Evolutionary conservation across 2,888 invertebrate genomes (phyloP), one percentile per base, ranked within the genome.

Genomic region (Ophion slaviceki): DNA sequence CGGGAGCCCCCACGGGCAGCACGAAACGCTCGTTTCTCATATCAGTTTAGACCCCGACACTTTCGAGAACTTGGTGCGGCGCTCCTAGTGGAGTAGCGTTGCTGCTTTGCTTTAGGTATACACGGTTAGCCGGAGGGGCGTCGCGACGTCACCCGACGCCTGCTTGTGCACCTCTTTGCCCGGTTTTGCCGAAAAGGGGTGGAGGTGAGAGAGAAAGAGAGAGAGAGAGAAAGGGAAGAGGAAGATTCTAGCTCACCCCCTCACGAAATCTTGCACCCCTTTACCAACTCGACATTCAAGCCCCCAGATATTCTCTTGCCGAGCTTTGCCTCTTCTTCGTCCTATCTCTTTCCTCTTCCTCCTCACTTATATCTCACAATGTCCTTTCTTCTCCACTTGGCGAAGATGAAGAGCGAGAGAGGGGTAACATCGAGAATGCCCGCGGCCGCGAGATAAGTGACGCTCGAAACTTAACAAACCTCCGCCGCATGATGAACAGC

Each of bases 11-110:
- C 89, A 91, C 92, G 93, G 93, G 90, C 91, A 92, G 92, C 94
- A 94, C 93, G 94, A 90, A 92, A 89, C 90, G 91, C 88, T 93
- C 92, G 91, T 93, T 93, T 93, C 93, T 94, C 93, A 93, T 93
- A 93, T 92, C 93, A 93, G 93, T 93, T 93, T 92, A 92, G 92
- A 53, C 91, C 80, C 80, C 91, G 93, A 94, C 93, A 94, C 93
- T 93, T 93, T 93, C 90, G 92, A 93, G 92, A 93, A 94, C 91
- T 94, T 93, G 91, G 90, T 89, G 89, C 70, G 78, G 64, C 68
- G 70, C 70, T 79, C 36, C 61, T 74, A 71, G 62, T 81, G 45
- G 40, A 36, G 32, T 81, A 68, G 24, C 62, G 74, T 57, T 82
- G 45, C 80, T 76, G 72, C 71, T 75, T 47, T 24, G 28, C 47